These are phyloP conservation scores for Chymomyza procnemis DNA, from an alignment of 2,888 invertebrate species.

Conservation along the genomic window DNA sequence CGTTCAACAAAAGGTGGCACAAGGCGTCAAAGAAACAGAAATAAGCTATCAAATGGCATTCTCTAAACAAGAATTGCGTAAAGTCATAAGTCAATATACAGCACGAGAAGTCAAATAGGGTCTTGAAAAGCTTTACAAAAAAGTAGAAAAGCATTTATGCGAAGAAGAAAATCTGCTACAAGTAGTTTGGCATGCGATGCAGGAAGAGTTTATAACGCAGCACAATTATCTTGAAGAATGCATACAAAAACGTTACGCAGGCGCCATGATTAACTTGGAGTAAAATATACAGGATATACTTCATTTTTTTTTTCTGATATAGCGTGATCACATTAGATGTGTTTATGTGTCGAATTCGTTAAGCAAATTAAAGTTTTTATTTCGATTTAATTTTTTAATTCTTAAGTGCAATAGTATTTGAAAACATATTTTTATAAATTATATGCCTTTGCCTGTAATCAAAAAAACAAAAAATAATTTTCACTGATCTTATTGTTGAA, in stretches of 20 bases:
- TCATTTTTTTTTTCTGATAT: conserved; percentile 98
- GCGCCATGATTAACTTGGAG: conserved; percentile 94
- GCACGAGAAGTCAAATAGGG: conserved; percentile 95
- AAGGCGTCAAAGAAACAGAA: conserved; percentile 97
- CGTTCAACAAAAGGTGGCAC: conserved; percentile 93
- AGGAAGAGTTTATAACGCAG: conserved; percentile 98
- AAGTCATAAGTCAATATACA: conserved; percentile 96
- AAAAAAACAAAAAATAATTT: no score
- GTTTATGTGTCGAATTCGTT: conserved; percentile 4
- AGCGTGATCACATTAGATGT: conserved; percentile 90
- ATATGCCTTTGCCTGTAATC: conserved; percentile 56
- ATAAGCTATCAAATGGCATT: conserved; percentile 98
- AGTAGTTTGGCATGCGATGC: conserved; percentile 99
- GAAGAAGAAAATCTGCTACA: conserved; percentile 94
- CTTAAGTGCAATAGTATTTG: conserved; percentile 75
- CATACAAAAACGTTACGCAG: conserved; percentile 97
- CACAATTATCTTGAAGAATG: conserved; percentile 95
- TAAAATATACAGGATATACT: conserved; percentile 97
- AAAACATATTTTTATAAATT: conserved; percentile 44
- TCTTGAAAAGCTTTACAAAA: conserved; percentile 93
- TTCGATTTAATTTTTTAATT: conserved; percentile 38
- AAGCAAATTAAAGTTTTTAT: not conserved
- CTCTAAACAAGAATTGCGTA: conserved; percentile 96
- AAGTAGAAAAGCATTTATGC: conserved; percentile 97
- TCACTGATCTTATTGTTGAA: no score